A percentile compares a stretch with the other conserved stretches of the same genome.
phyloP scores from a whole-genome alignment of 2,113 vertebrate genomes.

The Diadophis punctatus region DNA sequence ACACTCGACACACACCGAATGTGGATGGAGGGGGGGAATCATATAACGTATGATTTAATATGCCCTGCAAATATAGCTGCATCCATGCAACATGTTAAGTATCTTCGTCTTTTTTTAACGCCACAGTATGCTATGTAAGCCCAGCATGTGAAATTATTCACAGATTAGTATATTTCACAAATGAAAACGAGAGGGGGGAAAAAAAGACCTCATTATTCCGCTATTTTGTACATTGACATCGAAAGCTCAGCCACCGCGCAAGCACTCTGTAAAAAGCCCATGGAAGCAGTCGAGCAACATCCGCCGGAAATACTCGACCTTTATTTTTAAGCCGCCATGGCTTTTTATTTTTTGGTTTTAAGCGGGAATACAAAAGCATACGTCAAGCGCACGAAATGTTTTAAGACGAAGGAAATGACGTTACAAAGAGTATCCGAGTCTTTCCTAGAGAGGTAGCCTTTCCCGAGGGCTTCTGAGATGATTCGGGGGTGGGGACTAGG shows the following conservation, averaged over 20 bases:
- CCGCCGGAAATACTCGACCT: background rate
- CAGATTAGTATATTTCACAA: background rate
- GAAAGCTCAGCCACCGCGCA: background rate
- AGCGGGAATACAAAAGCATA: background rate
- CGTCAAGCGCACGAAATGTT: too few species aligned
- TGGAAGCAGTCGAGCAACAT: background rate
- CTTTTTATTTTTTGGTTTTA: background rate
- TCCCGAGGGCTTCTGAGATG: background rate
- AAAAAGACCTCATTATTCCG: background rate
- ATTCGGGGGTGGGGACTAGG: background rate
- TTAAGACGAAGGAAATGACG: background rate
- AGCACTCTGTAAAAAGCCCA: too few species aligned
- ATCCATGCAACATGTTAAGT: background rate
- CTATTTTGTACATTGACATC: background rate
- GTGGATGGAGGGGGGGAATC: background rate
- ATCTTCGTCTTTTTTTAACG: background rate
- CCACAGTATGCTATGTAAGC: background rate
- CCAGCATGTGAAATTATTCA: background rate
- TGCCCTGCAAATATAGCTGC: background rate
- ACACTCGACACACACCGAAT: background rate
- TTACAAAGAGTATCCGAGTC: slow-evolving; percentile 11
- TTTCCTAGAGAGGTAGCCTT: background rate
- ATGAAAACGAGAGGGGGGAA: background rate
- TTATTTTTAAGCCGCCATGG: background rate
- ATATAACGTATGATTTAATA: background rate